Evolutionary conservation across 2,113 vertebrate species (phyloP).

Genomic region (Pomatorhinus ruficollis): DNA sequence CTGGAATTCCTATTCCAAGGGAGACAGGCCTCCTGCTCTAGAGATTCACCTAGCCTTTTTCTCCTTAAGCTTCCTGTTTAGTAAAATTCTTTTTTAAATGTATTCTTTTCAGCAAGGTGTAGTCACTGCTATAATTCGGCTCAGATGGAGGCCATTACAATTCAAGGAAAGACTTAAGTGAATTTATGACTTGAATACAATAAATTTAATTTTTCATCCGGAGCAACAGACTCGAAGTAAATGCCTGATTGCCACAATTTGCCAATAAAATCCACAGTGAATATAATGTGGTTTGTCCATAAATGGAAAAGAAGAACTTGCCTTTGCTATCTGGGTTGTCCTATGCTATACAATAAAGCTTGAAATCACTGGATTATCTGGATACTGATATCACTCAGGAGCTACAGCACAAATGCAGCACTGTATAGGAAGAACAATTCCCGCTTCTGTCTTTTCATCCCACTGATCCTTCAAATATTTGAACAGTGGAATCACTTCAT

Average conservation of each 20-base stretch:
- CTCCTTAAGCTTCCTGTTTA: not conserved
- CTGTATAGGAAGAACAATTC: slow-evolving; percentile 7
- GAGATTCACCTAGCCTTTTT: not conserved
- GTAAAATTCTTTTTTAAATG: not conserved
- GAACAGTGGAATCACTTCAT: slow-evolving; percentile 22
- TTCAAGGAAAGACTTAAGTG: not conserved
- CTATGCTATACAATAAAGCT: not conserved
- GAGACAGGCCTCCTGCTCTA: not conserved
- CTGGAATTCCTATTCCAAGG: not conserved
- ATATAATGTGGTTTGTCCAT: not conserved
- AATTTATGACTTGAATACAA: not conserved
- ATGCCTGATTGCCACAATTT: not conserved
- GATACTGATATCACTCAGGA: not conserved
- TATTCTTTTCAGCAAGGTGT: not conserved
- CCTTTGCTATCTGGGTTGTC: not conserved
- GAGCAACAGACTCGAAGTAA: not conserved
- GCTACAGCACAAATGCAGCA: not conserved
- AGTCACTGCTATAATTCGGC: not conserved
- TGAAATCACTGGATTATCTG: not conserved
- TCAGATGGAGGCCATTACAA: not conserved
- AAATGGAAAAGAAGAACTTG: not conserved
- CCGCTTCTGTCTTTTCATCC: not conserved
- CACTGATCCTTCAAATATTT: slow-evolving; percentile 16
- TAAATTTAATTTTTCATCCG: not conserved
- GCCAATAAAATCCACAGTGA: not conserved